phyloP scores from a whole-genome alignment of 2,888 invertebrate species.

The Tenthredo distinguenda region DNA sequence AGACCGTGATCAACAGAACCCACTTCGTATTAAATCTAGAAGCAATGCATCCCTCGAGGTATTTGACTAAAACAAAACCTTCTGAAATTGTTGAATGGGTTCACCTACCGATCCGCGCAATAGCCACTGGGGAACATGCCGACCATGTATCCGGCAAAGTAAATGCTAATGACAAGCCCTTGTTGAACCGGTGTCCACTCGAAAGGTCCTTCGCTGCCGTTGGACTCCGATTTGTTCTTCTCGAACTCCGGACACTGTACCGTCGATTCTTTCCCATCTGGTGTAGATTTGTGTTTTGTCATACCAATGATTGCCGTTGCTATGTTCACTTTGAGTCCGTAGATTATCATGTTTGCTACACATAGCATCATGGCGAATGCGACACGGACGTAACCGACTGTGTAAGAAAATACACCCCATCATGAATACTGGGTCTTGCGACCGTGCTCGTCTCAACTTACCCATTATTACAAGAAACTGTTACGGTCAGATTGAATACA shows the following conservation, averaged over 20 bases:
- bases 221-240: not conserved
- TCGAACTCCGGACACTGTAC: conserved; percentile 62
- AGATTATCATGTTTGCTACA: conserved; percentile 76
- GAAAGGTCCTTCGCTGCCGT: conserved; percentile 70
- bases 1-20: conserved; percentile 69
- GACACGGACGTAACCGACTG: conserved; percentile 68
- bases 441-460: not conserved
- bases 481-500: not conserved
- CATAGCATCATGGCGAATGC: conserved; percentile 74
- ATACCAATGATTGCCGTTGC: conserved; percentile 73
- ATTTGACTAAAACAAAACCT: not conserved
- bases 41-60: not conserved
- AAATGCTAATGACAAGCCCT: conserved; percentile 72
- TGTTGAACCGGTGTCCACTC: conserved; percentile 72
- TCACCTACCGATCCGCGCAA: conserved; percentile 73
- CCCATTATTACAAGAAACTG: not conserved
- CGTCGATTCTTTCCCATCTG: not conserved
- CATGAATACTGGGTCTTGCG: not conserved
- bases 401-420: not conserved
- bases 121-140: conserved; percentile 76
- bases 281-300: conserved; percentile 64
- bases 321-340: conserved; percentile 74
- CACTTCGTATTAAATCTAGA: conserved; percentile 73
- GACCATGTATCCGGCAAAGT: conserved; percentile 74
- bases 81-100: not conserved